These are phyloP conservation scores for Micromys minutus DNA, from an alignment of 2,113 vertebrate species.

Conservation along the genomic window DNA sequence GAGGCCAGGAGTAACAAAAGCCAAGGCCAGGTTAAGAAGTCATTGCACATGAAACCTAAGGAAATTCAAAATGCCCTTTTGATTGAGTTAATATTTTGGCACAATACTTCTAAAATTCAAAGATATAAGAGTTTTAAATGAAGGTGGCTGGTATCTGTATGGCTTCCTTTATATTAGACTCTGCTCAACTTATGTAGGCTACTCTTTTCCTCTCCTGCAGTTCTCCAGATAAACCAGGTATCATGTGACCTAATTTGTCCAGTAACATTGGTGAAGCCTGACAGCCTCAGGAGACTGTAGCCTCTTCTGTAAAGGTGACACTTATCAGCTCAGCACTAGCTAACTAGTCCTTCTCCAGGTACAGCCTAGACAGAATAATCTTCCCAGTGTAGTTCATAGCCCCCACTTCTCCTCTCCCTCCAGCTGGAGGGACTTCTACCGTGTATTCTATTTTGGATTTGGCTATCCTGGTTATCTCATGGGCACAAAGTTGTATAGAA, in stretches of 20 bases:
- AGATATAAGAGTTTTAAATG: neutral
- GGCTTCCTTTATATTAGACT: neutral
- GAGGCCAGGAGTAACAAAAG: too few species aligned
- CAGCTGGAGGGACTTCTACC: neutral
- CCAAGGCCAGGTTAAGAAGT: neutral
- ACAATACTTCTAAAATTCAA: neutral
- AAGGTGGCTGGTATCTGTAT: neutral
- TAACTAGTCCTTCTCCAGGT: neutral
- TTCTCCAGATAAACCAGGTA: neutral
- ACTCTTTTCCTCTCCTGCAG: neutral
- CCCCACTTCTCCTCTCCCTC: neutral
- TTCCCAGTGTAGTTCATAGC: neutral
- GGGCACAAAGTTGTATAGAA: neutral
- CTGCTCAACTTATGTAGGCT: accelerated
- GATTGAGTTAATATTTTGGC: neutral
- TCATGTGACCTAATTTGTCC: neutral
- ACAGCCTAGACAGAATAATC: neutral
- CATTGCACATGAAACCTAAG: neutral
- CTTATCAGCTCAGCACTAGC: neutral
- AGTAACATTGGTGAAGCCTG: neutral
- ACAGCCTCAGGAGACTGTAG: neutral
- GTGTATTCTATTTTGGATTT: neutral
- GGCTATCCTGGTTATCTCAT: neutral
- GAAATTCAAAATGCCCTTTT: neutral
- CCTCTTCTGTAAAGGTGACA: neutral